These are phyloP conservation scores for Portevinia maculata DNA, from an alignment of 2,888 invertebrate genomes.

Conservation along the genomic window DNA sequence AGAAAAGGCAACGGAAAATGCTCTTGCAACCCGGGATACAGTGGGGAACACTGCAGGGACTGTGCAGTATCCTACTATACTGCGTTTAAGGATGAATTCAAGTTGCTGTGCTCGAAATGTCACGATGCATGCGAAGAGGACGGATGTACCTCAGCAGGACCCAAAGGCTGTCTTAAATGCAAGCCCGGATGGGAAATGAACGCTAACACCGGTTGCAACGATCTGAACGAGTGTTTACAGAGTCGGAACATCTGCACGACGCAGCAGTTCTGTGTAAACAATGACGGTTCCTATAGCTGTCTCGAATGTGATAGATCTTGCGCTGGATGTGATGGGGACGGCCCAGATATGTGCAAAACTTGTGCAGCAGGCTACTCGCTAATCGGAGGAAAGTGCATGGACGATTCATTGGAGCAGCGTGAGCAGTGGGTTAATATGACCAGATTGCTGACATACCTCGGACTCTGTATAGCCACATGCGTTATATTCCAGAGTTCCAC, in stretches of 20 bases:
- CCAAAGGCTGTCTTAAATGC: slow-evolving; percentile 86
- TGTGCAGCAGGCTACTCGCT: slow-evolving; percentile 90
- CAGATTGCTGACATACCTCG: slow-evolving; percentile 92
- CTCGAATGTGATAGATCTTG: slow-evolving; percentile 92
- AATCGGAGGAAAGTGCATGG: slow-evolving; percentile 90
- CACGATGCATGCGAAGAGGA: slow-evolving; percentile 89
- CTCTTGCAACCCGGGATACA: slow-evolving; percentile 92
- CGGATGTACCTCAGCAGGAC: slow-evolving; percentile 89
- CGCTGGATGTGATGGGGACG: slow-evolving; percentile 92
- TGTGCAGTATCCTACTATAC: slow-evolving; percentile 90
- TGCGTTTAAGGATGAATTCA: slow-evolving; percentile 89
- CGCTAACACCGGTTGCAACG: slow-evolving; percentile 91
- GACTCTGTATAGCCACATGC: slow-evolving; percentile 92
- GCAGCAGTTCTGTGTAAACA: slow-evolving; percentile 94
- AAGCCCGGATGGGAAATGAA: slow-evolving; percentile 89
- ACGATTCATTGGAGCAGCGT: slow-evolving; percentile 83
- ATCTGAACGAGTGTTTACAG: slow-evolving; percentile 92
- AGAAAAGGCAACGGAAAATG: slow-evolving; percentile 97
- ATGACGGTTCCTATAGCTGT: slow-evolving; percentile 92
- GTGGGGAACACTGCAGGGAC: slow-evolving; percentile 89
- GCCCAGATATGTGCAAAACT: slow-evolving; percentile 93
- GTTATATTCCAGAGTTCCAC: slow-evolving; percentile 93
- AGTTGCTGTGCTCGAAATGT: slow-evolving; percentile 90
- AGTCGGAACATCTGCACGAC: slow-evolving; percentile 84
- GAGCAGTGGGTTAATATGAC: slow-evolving; percentile 85